Percentiles rank a stretch among this genome's conserved stretches.
Conservation (phyloP, 1,140 invertebrate species). For the Pentalonia nigronervosa region DNA sequence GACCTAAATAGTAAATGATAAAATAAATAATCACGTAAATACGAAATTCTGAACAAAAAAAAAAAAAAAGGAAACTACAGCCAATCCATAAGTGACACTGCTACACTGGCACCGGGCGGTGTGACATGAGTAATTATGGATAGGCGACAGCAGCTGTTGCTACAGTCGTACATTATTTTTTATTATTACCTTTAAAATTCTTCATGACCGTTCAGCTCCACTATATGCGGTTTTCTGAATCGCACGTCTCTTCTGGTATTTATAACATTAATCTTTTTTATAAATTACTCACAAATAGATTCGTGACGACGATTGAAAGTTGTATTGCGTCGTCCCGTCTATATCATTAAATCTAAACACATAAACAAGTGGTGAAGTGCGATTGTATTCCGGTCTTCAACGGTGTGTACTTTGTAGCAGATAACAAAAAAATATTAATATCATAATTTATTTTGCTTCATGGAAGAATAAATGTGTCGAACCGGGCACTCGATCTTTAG, state of each 20-base stretch:
- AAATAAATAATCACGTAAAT: neutral
- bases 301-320: neutral
- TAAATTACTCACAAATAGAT: neutral
- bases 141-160: neutral
- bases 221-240: neutral
- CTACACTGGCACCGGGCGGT: too few relatives aligned
- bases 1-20: conserved; percentile 1
- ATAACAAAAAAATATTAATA: neutral
- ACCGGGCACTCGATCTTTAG: neutral
- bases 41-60: neutral
- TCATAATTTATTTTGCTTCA: neutral
- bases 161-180: neutral
- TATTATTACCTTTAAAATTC: neutral
- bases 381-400: too few relatives aligned
- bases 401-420: too few relatives aligned
- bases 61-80: neutral
- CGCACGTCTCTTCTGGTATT: neutral
- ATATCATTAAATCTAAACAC: neutral
- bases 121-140: too few relatives aligned
- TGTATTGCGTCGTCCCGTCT: too few relatives aligned
- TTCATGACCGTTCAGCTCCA: neutral
- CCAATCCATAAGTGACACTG: too few relatives aligned
- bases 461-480: neutral
- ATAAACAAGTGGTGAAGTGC: too few relatives aligned
- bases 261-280: neutral